Percentiles rank a stretch among this genome's conserved stretches.
These are phyloP conservation scores for Chelonoidis abingdonii DNA, from an alignment of 2,113 vertebrate genomes.

Conservation along the genomic window DNA sequence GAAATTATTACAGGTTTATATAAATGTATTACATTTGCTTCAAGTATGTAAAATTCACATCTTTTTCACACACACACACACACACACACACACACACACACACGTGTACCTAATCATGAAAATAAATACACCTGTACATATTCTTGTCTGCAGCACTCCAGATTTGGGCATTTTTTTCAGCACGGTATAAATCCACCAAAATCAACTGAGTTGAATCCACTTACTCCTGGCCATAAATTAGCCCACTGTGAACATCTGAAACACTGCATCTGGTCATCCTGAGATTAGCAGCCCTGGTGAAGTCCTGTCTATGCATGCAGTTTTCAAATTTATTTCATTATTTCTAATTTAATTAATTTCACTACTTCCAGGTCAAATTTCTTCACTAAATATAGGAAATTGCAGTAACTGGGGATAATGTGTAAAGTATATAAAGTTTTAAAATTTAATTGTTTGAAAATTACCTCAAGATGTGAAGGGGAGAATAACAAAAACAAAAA, in stretches of 20 bases:
- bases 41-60: not conserved
- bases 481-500: too few relatives aligned
- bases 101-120: not conserved
- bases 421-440: not conserved
- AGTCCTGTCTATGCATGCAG: not conserved
- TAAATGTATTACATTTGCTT: not conserved
- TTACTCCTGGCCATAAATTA: accelerated
- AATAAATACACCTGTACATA: not conserved
- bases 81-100: not conserved
- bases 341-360: not conserved
- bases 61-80: not conserved
- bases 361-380: not conserved
- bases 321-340: not conserved
- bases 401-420: not conserved
- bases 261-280: not conserved
- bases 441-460: not conserved
- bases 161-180: accelerated
- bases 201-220: not conserved
- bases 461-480: not conserved
- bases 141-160: not conserved
- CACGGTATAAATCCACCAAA: not conserved
- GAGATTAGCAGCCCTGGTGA: not conserved
- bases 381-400: not conserved
- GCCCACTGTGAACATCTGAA: not conserved
- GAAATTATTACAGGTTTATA: not conserved